phyloP scores from a whole-genome alignment of 2,888 invertebrate genomes.

The Cheilosia variabilis region DNA sequence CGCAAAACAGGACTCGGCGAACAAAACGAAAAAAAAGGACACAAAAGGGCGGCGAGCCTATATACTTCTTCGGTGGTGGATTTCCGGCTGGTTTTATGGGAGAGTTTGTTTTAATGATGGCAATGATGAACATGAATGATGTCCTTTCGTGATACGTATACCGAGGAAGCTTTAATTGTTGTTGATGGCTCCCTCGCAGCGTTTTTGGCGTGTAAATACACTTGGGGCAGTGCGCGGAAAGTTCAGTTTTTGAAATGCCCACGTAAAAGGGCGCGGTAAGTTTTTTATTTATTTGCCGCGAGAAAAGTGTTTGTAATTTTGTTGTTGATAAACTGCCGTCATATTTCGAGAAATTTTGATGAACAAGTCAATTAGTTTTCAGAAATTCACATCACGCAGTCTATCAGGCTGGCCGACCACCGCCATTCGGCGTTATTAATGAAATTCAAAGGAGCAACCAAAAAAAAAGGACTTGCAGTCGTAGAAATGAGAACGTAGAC shows the following conservation, averaged over 20 bases:
- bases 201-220: slow-evolving; percentile 11
- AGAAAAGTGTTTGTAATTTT: neutral
- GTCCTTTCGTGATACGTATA: slow-evolving; percentile 10
- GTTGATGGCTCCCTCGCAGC: slow-evolving; percentile 8
- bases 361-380: neutral
- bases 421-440: no score
- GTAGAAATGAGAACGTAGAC: no score
- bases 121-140: slow-evolving; percentile 22
- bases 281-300: slow-evolving; percentile 7
- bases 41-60: slow-evolving; percentile 34
- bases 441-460: no score
- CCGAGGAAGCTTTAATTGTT: slow-evolving; percentile 38
- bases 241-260: neutral
- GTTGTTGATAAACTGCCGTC: neutral
- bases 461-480: no score
- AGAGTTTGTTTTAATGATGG: slow-evolving; percentile 19
- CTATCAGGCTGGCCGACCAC: no score
- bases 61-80: slow-evolving; percentile 14
- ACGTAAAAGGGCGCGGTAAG: slow-evolving; percentile 1
- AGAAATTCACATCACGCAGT: neutral
- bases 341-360: neutral
- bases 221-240: neutral
- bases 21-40: neutral
- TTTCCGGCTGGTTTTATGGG: neutral
- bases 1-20: slow-evolving; percentile 2